These are phyloP conservation scores for Mellivora capensis DNA, from an alignment of 2,113 vertebrate species.

Conservation along the genomic window DNA sequence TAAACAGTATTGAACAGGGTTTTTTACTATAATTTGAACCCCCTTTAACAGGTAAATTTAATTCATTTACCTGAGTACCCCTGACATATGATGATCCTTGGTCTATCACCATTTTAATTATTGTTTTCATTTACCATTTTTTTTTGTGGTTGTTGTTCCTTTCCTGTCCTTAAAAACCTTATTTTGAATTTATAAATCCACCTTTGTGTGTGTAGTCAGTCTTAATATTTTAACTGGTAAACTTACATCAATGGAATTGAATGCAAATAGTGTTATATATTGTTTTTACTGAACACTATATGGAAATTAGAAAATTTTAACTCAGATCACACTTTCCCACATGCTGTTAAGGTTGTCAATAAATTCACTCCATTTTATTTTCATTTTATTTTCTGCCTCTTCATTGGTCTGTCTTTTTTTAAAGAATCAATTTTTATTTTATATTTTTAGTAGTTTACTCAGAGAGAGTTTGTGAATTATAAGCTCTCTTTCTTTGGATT, in stretches of 20 bases:
- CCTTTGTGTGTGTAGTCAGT: neutral
- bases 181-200: neutral
- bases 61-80: neutral
- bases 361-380: neutral
- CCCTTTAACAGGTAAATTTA: neutral
- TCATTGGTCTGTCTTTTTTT: neutral
- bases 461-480: neutral
- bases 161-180: neutral
- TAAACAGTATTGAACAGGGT: neutral
- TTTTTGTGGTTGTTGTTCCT: neutral
- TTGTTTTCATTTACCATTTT: neutral
- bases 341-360: neutral
- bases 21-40: neutral
- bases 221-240: neutral
- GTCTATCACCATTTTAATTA: neutral
- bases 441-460: neutral
- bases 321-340: neutral
- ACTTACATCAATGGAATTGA: neutral
- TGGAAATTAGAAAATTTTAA: neutral
- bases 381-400: neutral
- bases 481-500: neutral
- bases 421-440: neutral
- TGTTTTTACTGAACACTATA: neutral
- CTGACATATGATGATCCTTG: neutral
- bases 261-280: neutral